Conservation (phyloP, 2,797 vertebrate species). For the Sparidentex hasta region DNA sequence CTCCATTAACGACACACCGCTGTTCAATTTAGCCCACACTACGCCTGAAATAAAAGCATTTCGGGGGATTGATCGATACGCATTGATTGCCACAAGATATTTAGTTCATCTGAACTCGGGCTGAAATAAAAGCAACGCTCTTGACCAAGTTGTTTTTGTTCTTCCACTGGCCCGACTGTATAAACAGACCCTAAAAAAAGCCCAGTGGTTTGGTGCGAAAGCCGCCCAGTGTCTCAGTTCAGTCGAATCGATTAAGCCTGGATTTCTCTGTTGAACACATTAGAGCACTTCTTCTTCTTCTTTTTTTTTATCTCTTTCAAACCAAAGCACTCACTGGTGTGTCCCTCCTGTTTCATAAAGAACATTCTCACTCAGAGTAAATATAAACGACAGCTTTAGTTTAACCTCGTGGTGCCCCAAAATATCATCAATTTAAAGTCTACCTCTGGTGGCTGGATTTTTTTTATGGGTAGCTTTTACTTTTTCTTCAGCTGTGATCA, state of each 20-base stretch:
- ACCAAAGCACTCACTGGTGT: conserved; percentile 10
- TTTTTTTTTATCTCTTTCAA: conserved; percentile 18
- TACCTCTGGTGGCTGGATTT: neutral
- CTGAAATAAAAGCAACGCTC: conserved; percentile 48
- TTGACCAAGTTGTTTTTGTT: conserved; percentile 28
- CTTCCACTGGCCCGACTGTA: conserved; percentile 44
- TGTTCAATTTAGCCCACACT: conserved; percentile 29
- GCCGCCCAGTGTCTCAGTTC: conserved; percentile 42
- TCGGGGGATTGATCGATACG: conserved; percentile 58
- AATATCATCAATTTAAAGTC: conserved; percentile 6
- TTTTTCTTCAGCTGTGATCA: neutral
- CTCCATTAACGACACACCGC: conserved; percentile 38
- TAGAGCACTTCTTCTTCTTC: conserved; percentile 43
- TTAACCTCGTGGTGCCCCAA: neutral
- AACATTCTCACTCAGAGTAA: neutral
- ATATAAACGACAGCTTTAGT: conserved; percentile 2
- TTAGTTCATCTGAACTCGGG: conserved; percentile 58
- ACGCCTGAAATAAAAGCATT: conserved; percentile 62
- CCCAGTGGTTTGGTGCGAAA: conserved; percentile 47
- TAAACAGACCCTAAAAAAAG: conserved; percentile 62
- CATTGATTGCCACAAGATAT: conserved; percentile 73
- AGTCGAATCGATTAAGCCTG: conserved; percentile 57
- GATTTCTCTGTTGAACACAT: conserved; percentile 54
- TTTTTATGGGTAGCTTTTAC: neutral
- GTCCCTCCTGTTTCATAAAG: conserved; percentile 4